Conservation (phyloP, 2,888 invertebrate genomes). For the Limnephilus lunatus region DNA sequence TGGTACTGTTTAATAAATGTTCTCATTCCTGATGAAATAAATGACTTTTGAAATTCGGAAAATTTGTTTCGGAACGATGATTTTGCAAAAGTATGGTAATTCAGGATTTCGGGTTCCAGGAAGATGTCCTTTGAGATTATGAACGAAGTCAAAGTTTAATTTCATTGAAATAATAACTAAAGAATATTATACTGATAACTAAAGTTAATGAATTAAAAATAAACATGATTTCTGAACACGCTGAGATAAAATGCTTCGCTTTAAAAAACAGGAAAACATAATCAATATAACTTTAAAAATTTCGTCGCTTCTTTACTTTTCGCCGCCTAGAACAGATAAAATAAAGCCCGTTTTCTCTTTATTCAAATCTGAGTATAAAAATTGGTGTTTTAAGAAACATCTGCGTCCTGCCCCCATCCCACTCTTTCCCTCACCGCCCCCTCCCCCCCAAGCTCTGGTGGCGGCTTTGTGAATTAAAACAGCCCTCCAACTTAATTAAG, state of each 20-base stretch:
- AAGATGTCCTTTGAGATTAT: not conserved
- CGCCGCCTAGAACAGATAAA: not conserved
- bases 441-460: not conserved
- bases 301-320: not conserved
- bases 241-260: not conserved
- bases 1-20: too few relatives aligned
- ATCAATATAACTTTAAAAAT: not conserved
- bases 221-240: not conserved
- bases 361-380: conserved; percentile 47
- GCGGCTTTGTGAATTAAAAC: conserved; percentile 64
- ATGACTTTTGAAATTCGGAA: too few relatives aligned
- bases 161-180: not conserved
- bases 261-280: not conserved
- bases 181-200: not conserved
- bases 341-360: conserved; percentile 25
- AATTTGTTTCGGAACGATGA: not conserved
- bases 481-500: conserved; percentile 66
- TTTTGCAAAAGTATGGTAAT: not conserved
- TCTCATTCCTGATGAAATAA: too few relatives aligned
- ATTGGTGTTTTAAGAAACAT: conserved; percentile 51
- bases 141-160: not conserved
- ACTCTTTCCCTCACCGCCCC: not conserved
- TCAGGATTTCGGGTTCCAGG: not conserved
- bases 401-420: conserved; percentile 32
- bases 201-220: not conserved